Percentiles rank a stretch among this genome's conserved stretches.
phyloP scores from a whole-genome alignment of 1,140 invertebrate genomes.

The Heliconius hewitsoni region DNA sequence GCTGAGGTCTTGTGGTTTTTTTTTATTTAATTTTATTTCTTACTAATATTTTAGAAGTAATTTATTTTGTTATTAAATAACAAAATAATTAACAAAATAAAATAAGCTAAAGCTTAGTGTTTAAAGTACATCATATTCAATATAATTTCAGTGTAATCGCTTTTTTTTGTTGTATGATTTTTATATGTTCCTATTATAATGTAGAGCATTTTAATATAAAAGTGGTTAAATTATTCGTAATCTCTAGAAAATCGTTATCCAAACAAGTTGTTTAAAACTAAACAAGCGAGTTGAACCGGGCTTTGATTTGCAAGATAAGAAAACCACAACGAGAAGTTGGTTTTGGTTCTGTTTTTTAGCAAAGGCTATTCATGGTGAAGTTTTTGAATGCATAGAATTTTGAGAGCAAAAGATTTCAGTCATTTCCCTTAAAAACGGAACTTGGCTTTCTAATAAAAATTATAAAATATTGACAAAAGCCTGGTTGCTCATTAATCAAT shows the following conservation, averaged over 20 bases:
- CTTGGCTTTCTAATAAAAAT: neutral
- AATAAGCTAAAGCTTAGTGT: too few relatives aligned
- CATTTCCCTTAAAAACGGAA: conserved; percentile 12
- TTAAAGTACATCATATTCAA: too few relatives aligned
- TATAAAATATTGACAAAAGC: neutral
- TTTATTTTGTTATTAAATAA: neutral
- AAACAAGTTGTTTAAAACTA: conserved; percentile 9
- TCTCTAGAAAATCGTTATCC: conserved; percentile 3
- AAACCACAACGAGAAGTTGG: conserved; percentile 18
- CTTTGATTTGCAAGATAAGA: conserved; percentile 22
- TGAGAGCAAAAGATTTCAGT: conserved; percentile 12
- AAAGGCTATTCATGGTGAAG: conserved; percentile 9
- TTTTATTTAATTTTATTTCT: neutral
- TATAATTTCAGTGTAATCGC: too few relatives aligned
- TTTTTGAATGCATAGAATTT: conserved; percentile 17
- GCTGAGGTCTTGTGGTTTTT: neutral
- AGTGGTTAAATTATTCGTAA: neutral
- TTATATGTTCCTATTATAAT: too few relatives aligned
- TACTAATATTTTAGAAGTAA: neutral
- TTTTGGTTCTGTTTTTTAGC: conserved; percentile 15
- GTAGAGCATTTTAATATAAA: too few relatives aligned
- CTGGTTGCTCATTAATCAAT: neutral
- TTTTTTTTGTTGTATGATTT: too few relatives aligned
- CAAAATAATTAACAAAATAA: too few relatives aligned
- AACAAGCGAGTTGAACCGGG: conserved; percentile 11